phyloP scores from a whole-genome alignment of 2,113 vertebrate species.

The Barbus barbus region DNA sequence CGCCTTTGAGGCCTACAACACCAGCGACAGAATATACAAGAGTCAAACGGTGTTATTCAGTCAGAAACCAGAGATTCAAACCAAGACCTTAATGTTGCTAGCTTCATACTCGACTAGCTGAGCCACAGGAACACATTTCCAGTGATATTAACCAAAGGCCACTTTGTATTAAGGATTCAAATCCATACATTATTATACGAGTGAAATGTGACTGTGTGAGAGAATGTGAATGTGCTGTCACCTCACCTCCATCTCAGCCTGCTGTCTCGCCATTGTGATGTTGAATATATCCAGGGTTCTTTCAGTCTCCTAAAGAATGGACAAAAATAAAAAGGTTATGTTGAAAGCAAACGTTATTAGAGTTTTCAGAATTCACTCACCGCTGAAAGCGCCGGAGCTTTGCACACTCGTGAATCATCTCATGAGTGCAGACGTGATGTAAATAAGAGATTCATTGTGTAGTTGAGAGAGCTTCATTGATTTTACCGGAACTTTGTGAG shows the following conservation, averaged over 20 bases:
- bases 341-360: background rate
- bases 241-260: constrained; percentile 94
- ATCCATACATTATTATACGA: background rate
- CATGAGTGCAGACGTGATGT: no score
- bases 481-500: no score
- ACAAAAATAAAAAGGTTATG: background rate
- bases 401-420: no score
- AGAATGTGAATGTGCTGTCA: background rate
- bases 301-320: constrained; percentile 81
- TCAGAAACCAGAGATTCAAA: background rate
- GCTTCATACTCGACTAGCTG: background rate
- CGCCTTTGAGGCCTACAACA: constrained; percentile 83
- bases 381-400: no score
- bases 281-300: constrained; percentile 93
- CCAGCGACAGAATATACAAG: background rate
- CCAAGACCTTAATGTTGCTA: background rate
- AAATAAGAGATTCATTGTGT: no score
- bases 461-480: no score
- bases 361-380: no score
- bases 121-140: background rate
- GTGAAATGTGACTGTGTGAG: background rate
- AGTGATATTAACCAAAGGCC: background rate
- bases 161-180: no score
- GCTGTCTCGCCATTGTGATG: constrained; percentile 93
- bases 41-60: background rate